Evolutionary conservation across 2,888 invertebrate genomes (phyloP), one percentile per base, ranked within the genome.

Genomic region (Leucophenga montana): DNA sequence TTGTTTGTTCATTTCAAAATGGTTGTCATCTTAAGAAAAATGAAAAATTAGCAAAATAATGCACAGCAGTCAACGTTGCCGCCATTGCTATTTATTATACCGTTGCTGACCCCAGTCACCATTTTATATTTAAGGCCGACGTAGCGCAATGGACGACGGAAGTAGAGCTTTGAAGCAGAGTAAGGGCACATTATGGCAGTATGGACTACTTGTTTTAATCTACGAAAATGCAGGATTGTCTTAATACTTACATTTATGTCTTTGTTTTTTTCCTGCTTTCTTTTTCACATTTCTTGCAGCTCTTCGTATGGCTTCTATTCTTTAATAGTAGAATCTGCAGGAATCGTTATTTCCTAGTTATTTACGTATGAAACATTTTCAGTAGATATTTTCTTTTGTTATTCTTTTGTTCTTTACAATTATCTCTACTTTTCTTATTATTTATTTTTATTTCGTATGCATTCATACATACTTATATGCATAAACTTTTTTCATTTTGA

Each of bases 191-290:
- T 13, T 2, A 16, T 16, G 16, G 13, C 16, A 8, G 31, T 16
- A 33, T 33, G 31, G 33, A 59, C 31, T 31, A 13, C 33, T 27
- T 46, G 14, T 46, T 64, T 48, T 64, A 20, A 48, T 64, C 48
- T 64, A 64, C 62, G 18, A 64, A 61, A 64, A 20, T 27, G 48
- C 62, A n/a, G 20, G 62, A 64, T 48, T 64, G 62, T 64, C 62
- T 64, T 39, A 22, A 48, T 31, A 62, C 18, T 62, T 62, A 44
- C 61, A 46, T 64, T 22, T 64, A n/a, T 13, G 5, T n/a, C n/a
- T 57, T 27, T 14, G 0, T 57, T 20, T 6, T 62, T 8, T 5
- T 39, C 8, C 8, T 39, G 39, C 8, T 8, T 11, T 39, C 9
- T 39, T 39, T 39, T 39, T 39, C 8, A 27, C 4, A 27, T 27